Conservation (phyloP, 2,888 invertebrate genomes). For the Spodoptera exigua region DNA sequence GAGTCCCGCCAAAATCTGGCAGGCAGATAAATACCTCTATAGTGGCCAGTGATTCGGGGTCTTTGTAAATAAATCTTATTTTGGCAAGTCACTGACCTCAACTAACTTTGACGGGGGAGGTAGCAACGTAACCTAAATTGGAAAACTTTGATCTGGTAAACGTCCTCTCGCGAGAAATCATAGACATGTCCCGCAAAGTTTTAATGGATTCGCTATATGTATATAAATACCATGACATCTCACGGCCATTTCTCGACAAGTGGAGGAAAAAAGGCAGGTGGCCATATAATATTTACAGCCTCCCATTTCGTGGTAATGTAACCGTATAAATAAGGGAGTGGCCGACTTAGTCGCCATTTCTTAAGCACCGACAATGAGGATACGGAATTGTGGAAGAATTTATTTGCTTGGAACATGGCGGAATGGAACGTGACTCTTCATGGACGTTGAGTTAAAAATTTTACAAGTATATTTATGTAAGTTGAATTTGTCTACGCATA, state of each 20-base stretch:
- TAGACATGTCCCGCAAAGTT: slow-evolving; percentile 54
- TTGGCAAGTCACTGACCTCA: slow-evolving; percentile 52
- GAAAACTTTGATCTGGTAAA: slow-evolving; percentile 67
- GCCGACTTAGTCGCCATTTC: slow-evolving; percentile 15
- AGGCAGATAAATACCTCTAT: slow-evolving; percentile 45
- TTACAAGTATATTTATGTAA: too few species aligned
- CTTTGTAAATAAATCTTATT: slow-evolving; percentile 62
- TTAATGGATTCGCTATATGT: slow-evolving; percentile 57
- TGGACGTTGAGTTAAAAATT: too few species aligned
- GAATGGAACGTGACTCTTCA: too few species aligned
- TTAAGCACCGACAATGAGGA: slow-evolving; percentile 8
- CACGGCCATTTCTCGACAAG: slow-evolving; percentile 1
- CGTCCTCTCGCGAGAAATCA: slow-evolving; percentile 55
- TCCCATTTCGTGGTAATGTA: slow-evolving; percentile 19
- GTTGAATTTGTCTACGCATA: too few species aligned
- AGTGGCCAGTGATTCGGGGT: slow-evolving; percentile 3
- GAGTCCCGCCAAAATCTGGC: slow-evolving; percentile 16
- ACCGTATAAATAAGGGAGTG: slow-evolving; percentile 16
- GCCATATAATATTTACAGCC: slow-evolving; percentile 11
- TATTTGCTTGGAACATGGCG: slow-evolving; percentile 16
- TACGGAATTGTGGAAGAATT: slow-evolving; percentile 11
- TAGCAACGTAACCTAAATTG: slow-evolving; percentile 68
- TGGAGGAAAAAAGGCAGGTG: slow-evolving; percentile 7
- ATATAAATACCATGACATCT: slow-evolving; percentile 19
- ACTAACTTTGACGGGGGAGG: slow-evolving; percentile 41